Conservation (phyloP, 2,797 vertebrate species). For the Thalassophryne amazonica region DNA sequence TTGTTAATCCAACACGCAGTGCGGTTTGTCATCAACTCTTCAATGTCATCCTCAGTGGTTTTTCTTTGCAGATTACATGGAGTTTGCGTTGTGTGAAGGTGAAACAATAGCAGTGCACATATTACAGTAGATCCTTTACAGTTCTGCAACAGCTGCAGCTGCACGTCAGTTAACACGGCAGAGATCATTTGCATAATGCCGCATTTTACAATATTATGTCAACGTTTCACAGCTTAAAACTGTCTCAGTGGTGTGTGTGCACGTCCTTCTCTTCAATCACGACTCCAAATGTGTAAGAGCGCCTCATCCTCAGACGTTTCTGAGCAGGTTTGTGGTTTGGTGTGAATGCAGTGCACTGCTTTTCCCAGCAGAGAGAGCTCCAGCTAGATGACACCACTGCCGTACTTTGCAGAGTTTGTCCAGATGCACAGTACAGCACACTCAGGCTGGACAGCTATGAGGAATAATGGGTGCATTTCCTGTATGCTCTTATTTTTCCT, state of each 20-base stretch:
- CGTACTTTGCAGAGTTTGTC: not conserved
- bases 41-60: no score
- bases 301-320: not conserved
- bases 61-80: no score
- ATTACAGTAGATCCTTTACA: not conserved
- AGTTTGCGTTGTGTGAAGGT: not conserved
- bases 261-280: no score
- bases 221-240: no score
- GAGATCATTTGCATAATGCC: not conserved
- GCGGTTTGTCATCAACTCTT: no score
- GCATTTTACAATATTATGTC: not conserved
- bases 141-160: not conserved
- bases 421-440: no score
- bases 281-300: not conserved
- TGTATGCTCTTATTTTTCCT: no score
- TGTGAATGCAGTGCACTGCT: constrained; percentile 40
- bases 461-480: no score
- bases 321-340: not conserved
- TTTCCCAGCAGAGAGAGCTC: constrained; percentile 70
- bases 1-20: no score
- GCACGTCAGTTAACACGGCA: not conserved
- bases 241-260: no score
- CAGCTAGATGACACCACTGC: constrained; percentile 14
- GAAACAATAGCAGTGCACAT: not conserved
- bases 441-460: no score